Evolutionary conservation across 2,888 invertebrate genomes (phyloP).

Genomic region (Cyaniris semiargus): DNA sequence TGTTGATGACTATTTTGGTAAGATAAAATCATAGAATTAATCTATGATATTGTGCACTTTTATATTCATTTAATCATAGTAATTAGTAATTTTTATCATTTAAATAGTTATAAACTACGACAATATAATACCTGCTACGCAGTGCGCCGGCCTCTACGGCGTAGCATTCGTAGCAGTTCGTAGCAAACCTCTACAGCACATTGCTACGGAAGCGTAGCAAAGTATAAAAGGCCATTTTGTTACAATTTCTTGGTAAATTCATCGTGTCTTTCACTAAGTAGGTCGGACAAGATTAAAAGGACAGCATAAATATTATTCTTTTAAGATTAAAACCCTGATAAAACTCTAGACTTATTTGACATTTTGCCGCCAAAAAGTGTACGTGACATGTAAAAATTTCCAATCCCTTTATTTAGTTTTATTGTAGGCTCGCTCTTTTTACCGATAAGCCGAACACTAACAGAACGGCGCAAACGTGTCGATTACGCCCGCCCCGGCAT

Average conservation of each 20-base stretch:
- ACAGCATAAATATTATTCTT: background rate
- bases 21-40: too few species aligned
- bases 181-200: background rate
- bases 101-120: too few species aligned
- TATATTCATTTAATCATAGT: too few species aligned
- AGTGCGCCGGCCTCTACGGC: background rate
- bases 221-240: background rate
- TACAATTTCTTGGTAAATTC: background rate
- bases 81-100: too few species aligned
- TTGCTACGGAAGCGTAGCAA: background rate
- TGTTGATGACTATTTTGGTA: too few species aligned
- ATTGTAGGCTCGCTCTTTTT: background rate
- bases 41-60: too few species aligned
- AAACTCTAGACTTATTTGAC: background rate
- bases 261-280: background rate
- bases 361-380: background rate
- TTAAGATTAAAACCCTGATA: background rate
- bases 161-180: background rate
- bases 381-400: slow-evolving; percentile 18
- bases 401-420: background rate
- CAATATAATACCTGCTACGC: background rate
- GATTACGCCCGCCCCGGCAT: slow-evolving; percentile 42
- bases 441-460: slow-evolving; percentile 19
- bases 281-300: background rate
- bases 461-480: slow-evolving; percentile 32